Evolutionary conservation across 2,888 invertebrate species (phyloP), one percentile per base, ranked within the genome.

Genomic region (Tromatobia lineatoria): DNA sequence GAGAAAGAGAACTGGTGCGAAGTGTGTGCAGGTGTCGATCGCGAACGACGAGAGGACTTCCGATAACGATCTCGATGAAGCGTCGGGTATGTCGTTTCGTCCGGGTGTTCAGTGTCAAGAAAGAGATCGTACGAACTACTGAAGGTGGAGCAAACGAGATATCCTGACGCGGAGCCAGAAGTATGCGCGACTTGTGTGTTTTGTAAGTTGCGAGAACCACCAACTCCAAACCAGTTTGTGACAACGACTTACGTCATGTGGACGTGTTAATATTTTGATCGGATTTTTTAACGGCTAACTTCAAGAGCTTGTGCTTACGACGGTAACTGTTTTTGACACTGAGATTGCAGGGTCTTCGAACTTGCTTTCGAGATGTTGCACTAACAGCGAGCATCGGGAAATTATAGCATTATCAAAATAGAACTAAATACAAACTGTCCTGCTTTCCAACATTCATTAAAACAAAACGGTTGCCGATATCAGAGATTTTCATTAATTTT

Each of bases 1-100:
- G 45, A 38, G 69, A 70, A 38, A 78, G 69, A 70, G 54, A 59
- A 50, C 59, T 23, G 59, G 18, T n/a, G 25, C 54, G 13, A 54
- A 67, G 76, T 71, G 71, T 79, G 71, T 79, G 78, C 78, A 79
- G 71, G 78, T 79, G 78, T 79, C 78, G 78, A 79, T 79, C 78
- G 78, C 78, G 66, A 42, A 80, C 79, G 79, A 80, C 66, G 73
- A 73, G 73, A 54, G 66, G 71, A 77, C 77, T 82, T 71, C 45
- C 71, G 82, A 82, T 82, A 82, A 82, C 66, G 76, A 77, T 82
- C 82, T 77, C 82, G 82, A 82, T 82, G 77, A 82, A 82, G 82
- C 73, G 82, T 82, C 82, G 77, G 77, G 82, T 71, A 82, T 82
- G 76, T 82, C 71, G 76, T 71, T 77, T 66, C 64, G 66, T 77